Evolutionary conservation across 2,888 invertebrate genomes (phyloP).

Genomic region (Halictus quadricinctus): DNA sequence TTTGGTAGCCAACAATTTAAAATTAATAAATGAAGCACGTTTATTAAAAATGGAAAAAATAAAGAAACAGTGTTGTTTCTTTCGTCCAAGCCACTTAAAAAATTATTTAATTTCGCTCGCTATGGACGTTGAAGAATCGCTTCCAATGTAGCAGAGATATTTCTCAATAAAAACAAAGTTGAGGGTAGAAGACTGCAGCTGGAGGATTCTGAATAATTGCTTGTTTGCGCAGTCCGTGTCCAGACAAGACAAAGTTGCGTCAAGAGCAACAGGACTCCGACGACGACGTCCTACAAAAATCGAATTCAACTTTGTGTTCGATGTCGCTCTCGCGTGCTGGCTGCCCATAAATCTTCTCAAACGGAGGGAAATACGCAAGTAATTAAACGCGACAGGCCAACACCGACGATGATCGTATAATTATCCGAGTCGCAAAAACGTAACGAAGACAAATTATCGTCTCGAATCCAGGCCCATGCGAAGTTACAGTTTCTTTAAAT

Average conservation of each 20-base stretch:
- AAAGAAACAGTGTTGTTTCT: neutral
- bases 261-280: neutral
- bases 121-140: neutral
- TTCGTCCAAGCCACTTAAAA: neutral
- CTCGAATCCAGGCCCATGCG: slow-evolving; percentile 8
- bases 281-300: slow-evolving; percentile 31
- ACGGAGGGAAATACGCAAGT: slow-evolving; percentile 54
- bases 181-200: neutral
- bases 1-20: too few species aligned
- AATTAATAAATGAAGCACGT: too few species aligned
- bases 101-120: too few species aligned
- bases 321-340: slow-evolving; percentile 55
- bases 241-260: slow-evolving; percentile 21
- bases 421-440: slow-evolving; percentile 49
- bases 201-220: neutral
- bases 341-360: slow-evolving; percentile 55
- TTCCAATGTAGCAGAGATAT: neutral
- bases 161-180: neutral
- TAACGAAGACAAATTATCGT: slow-evolving; percentile 59
- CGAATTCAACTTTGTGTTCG: slow-evolving; percentile 18
- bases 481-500: slow-evolving; percentile 26
- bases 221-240: neutral
- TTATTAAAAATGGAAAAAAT: neutral
- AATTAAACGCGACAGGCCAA: slow-evolving; percentile 53
- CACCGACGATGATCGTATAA: slow-evolving; percentile 58